Evolutionary conservation across 2,113 vertebrate species (phyloP), one percentile per base, ranked within the genome.

Genomic region (Microtus pennsylvanicus): DNA sequence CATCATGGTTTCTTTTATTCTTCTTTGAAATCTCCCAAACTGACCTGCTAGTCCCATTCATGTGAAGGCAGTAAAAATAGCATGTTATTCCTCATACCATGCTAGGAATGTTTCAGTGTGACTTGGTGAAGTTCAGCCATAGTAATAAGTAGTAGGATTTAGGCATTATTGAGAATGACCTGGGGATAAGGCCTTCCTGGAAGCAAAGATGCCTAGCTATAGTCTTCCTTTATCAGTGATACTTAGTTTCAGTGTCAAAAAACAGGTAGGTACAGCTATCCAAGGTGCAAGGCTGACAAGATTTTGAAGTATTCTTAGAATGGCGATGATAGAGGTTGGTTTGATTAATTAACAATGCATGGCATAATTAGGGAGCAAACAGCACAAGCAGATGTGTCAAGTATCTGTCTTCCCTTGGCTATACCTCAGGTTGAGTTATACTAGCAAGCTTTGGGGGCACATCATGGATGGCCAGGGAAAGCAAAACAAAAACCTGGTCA

Each of bases 371-470:
- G 38, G 58, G 72, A 75, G 22, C 61, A 21, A 72, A 89, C 87
- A 19, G 55, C 63, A 72, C 9, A n/a, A 93, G n/a, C 38, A 86
- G 45, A 87, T 38, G 21, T 94, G 6, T 61, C 26, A 85, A 38
- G 2, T 63, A 47, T 58, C 38, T 92, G 50, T 47, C 24, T 89
- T 75, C 38, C 22, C 22, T 87, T 45, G 55, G 55, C 22, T 91
- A 38, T 38, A 77, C 17, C 88, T 90, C 33, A 89, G 78, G n/a
- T 76, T 95, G 88, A 96, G 35, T n/a, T 90, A 88, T 24, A 93
- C 16, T 45, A 75, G 80, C 45, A 95, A 69, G 28, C 17, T 93
- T 67, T 86, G 24, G 67, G 92, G 42, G 10, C 33, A 80, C 13
- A 89, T 47, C 94, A 12, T 88, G 33, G 35, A 94, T 90, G n/a